Evolutionary conservation across 1,140 invertebrate species (phyloP).

Genomic region (Trichoplusia ni): DNA sequence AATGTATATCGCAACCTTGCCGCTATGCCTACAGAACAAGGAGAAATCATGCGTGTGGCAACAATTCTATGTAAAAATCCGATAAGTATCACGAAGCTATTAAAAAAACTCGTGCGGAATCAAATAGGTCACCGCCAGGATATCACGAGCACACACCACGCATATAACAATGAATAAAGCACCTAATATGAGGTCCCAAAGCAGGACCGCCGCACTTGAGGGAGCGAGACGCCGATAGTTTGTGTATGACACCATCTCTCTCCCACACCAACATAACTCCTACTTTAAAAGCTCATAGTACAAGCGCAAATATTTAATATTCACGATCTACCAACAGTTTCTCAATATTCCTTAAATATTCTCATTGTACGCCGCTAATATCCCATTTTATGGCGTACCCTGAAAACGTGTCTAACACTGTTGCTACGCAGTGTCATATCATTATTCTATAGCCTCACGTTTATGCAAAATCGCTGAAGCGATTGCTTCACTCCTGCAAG

Average conservation of each 20-base stretch:
- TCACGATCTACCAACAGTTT: background rate
- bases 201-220: too few relatives aligned
- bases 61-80: too few relatives aligned
- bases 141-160: background rate
- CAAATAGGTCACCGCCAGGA: conserved; percentile 8
- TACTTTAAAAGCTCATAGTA: too few relatives aligned
- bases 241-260: too few relatives aligned
- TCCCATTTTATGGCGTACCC: background rate
- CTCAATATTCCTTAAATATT: conserved; percentile 4
- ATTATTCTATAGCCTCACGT: background rate
- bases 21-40: too few relatives aligned
- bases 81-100: background rate
- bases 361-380: background rate
- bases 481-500: conserved; percentile 21
- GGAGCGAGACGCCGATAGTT: too few relatives aligned
- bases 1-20: too few relatives aligned
- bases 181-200: too few relatives aligned
- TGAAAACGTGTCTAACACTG: background rate
- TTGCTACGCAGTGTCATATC: conserved; percentile 6
- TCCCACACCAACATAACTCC: too few relatives aligned
- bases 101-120: background rate
- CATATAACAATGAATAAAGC: conserved; percentile 2
- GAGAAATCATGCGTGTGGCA: too few relatives aligned
- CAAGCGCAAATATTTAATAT: conserved; percentile 18
- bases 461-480: conserved; percentile 18